These are phyloP conservation scores for Nudaria mundana DNA, from an alignment of 2,888 invertebrate species.

Conservation along the genomic window DNA sequence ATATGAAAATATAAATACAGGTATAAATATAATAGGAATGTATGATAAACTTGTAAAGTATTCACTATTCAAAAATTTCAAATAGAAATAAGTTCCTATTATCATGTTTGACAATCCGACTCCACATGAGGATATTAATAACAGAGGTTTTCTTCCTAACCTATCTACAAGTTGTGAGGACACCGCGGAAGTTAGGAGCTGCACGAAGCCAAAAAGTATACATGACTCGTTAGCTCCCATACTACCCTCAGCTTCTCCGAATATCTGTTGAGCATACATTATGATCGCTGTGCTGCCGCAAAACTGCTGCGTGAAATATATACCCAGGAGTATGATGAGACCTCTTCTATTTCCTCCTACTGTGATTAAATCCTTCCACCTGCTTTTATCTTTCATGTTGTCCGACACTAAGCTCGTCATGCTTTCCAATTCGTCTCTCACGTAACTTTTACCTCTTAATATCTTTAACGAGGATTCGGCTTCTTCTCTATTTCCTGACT, in stretches of 20 bases:
- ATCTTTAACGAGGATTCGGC: slow-evolving; percentile 80
- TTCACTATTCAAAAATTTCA: slow-evolving; percentile 69
- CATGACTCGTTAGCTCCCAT: slow-evolving; percentile 74
- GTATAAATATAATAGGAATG: slow-evolving; percentile 81
- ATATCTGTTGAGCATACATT: slow-evolving; percentile 83
- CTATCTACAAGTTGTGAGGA: slow-evolving; percentile 82
- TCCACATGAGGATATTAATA: slow-evolving; percentile 80
- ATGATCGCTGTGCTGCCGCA: slow-evolving; percentile 82
- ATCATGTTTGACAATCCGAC: slow-evolving; percentile 76
- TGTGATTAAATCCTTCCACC: slow-evolving; percentile 70
- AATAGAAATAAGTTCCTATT: slow-evolving; percentile 79
- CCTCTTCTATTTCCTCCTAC: slow-evolving; percentile 78
- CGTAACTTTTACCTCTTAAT: slow-evolving; percentile 78
- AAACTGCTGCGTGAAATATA: slow-evolving; percentile 83
- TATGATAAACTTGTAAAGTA: slow-evolving; percentile 71
- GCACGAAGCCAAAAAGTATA: slow-evolving; percentile 77
- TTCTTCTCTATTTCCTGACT: slow-evolving; percentile 67
- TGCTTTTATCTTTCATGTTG: slow-evolving; percentile 74
- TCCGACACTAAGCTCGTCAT: slow-evolving; percentile 78
- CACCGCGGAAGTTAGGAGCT: slow-evolving; percentile 77
- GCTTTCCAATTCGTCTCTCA: slow-evolving; percentile 77
- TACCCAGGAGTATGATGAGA: slow-evolving; percentile 79
- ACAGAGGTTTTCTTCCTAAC: slow-evolving; percentile 81
- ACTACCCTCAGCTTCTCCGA: slow-evolving; percentile 74
- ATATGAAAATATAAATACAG: slow-evolving; percentile 82